Evolutionary conservation across 2,797 vertebrate species (phyloP), one percentile per base, ranked within the genome.

Genomic region (Enteromius unitaeniatus): DNA sequence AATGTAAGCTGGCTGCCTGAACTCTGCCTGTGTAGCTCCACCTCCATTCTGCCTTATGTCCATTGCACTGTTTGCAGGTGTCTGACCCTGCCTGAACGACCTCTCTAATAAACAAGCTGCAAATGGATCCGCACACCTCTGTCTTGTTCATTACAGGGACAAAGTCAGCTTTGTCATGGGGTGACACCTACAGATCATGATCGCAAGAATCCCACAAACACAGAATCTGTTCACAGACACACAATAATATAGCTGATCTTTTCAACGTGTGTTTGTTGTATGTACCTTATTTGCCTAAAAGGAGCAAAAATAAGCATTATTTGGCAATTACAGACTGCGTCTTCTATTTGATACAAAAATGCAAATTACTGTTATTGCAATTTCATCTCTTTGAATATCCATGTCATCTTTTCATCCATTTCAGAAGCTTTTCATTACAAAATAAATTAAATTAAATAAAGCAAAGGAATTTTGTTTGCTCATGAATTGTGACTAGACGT

Each of bases 391-490:
- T 80, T 78, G 78, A 82, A 83, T 67, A 79, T 74, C 81, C 31
- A 11, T 80, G 70, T 80, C 85, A n/a, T 77, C 70, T 85, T 88
- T 83, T 83, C 76, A 86, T 86, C 85, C 76, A 72, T 79, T 77
- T 62, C 76, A 14, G 64, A 85, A 77, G 81, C 83, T 85, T 86
- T 83, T 88, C 76, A 86, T 88, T 83, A 85, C 83, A 79, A 65
- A 85, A 86, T 34, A 34, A 34, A 3, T 34, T 3, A 34, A 34
- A 34, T 34, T 4, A 88, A 86, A 86, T 80, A 76, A 85, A 80
- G 75, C 82, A 86, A 84, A 85, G 84, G 76, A 86, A 51, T 79
- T 73, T 28, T 72, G 87, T 60, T 78, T 85, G 64, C 65, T 81
- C 78, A 51, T 76, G 68, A 67, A 82, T 65, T 81, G 78, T 62